These are phyloP conservation scores for Lipophrys pholis DNA, from an alignment of 2,113 vertebrate species.

Conservation along the genomic window DNA sequence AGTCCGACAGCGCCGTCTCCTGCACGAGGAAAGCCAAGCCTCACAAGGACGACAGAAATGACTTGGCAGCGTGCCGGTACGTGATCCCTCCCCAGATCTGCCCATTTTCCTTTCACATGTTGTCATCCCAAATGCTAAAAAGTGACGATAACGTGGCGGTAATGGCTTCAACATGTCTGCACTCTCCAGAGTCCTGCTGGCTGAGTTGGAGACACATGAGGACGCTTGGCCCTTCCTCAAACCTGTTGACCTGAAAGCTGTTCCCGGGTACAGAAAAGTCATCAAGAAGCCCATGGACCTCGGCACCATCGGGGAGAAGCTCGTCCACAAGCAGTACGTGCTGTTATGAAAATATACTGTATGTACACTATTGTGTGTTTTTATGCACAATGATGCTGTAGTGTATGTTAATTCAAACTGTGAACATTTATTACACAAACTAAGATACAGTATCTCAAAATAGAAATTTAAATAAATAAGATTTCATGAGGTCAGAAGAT, in stretches of 20 bases:
- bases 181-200: constrained; percentile 88
- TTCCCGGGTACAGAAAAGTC: constrained; percentile 96
- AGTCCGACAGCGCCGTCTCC: constrained; percentile 83
- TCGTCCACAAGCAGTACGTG: constrained; percentile 92
- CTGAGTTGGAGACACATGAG: constrained; percentile 94
- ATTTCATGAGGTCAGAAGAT: too few relatives aligned
- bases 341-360: not conserved
- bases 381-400: not conserved
- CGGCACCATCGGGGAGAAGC: constrained; percentile 95
- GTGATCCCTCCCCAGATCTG: constrained; percentile 52
- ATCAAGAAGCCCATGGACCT: constrained; percentile 99
- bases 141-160: too few relatives aligned
- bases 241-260: constrained; percentile 95
- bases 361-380: not conserved
- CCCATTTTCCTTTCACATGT: not conserved
- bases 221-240: constrained; percentile 97
- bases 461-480: too few relatives aligned
- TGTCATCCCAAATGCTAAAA: too few relatives aligned
- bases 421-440: too few relatives aligned
- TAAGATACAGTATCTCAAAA: too few relatives aligned
- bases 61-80: constrained; percentile 90
- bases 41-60: constrained; percentile 85
- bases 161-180: not conserved
- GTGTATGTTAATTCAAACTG: too few relatives aligned
- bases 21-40: constrained; percentile 88